Base-by-base conservation (phyloP, 2,113 vertebrate genomes). In the Gallinago jamesoni region DNA sequence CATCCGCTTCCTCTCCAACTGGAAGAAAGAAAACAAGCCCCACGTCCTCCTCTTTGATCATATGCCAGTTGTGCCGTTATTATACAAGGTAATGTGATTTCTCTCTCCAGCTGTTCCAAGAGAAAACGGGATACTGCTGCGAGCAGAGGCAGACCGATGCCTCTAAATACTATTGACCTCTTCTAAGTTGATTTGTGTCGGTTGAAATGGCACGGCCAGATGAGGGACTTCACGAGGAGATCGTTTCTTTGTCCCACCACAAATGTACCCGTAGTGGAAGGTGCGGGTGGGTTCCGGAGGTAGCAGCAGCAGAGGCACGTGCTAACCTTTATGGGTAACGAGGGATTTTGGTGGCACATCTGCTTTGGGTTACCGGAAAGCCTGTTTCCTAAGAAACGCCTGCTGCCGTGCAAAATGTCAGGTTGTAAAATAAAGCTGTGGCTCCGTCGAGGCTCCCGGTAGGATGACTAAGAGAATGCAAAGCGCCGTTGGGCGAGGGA, bases 11-110 rank as follows among this genome's bases (percentile, higher is more conserved):
- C 97, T 99, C 66, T 99, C 98, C 18, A 98, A 98, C 96, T 99
- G 99, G 99, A 98, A 99, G 87, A 98, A 99, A 14, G 98, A 99
- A 74, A 99, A 99, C 95, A 99, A 99, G 93, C 99, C 99, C 10
- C 99, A 98, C 0, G 98, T 99, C 83, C 99, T 99, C 53, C 98
- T 99, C 28, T 99, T 99, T 16, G 99, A 99, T 96, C 99, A 99
- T 78, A 98, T 98, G 96, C 98, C 99, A 10, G 88, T 48, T 1
- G 98, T 98, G 55, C 99, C 99, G 0, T 97, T 99, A 8, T 81
- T 99, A 0, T 99, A 99, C 96, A 99, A 99, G 98, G 99, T 99
- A 98, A 88, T 2, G 23, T 1, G 9, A 37, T 9, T 50, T n/a
- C 55, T 84, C 0, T 62, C 3, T 55, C 21, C n/a, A 14, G 33